Evolutionary conservation across 2,113 vertebrate genomes (phyloP).

Genomic region (Chauna torquata): DNA sequence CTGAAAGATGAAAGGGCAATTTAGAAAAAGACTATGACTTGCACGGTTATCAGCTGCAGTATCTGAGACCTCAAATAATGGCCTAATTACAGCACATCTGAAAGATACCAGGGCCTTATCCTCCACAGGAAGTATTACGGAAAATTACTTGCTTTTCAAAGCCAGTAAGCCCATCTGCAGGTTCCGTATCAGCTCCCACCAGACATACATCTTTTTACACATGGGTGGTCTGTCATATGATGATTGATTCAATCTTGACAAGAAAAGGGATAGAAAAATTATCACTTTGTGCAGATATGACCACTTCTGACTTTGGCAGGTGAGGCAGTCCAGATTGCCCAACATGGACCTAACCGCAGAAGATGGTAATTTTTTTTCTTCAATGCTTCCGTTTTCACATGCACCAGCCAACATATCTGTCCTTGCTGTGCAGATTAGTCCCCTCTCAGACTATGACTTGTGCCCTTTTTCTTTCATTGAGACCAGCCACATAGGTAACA

Average conservation of each 20-base stretch:
- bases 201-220: conserved; percentile 31
- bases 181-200: conserved; percentile 10
- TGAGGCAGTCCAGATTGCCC: neutral
- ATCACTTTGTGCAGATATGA: conserved; percentile 24
- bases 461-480: neutral
- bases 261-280: conserved; percentile 44
- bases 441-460: neutral
- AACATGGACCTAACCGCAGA: neutral
- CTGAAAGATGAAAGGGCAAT: conserved; percentile 38
- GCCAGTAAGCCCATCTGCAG: neutral
- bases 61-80: conserved; percentile 28
- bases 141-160: conserved; percentile 49
- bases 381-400: neutral
- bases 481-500: neutral
- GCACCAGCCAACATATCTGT: neutral
- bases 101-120: conserved; percentile 29
- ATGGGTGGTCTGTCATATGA: conserved; percentile 39
- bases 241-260: conserved; percentile 57
- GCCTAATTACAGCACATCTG: conserved; percentile 34
- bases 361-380: neutral
- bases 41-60: neutral
- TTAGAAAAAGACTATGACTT: conserved; percentile 32
- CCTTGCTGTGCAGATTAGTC: neutral
- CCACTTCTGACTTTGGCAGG: conserved; percentile 29
- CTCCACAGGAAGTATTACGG: conserved; percentile 10